Conservation (phyloP, 2,113 vertebrate genomes). For the Nothobranchius kuhntae region DNA sequence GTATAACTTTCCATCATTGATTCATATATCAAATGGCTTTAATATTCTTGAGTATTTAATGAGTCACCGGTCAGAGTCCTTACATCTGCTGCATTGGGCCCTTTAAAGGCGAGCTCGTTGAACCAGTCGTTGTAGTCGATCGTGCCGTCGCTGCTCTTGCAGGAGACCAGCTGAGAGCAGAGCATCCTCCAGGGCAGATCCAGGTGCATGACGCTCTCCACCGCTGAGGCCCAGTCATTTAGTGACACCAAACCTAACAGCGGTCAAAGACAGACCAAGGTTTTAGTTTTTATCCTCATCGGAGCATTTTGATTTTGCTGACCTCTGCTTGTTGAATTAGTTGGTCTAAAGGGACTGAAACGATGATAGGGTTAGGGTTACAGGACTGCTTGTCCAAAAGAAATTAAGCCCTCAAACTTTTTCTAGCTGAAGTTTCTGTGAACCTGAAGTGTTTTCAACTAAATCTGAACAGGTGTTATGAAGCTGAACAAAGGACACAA, state of each 20-base stretch:
- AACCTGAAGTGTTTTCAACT: constrained; percentile 34
- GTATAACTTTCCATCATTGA: no score
- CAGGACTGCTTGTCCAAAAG: no score
- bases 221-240: constrained; percentile 83
- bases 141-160: constrained; percentile 47
- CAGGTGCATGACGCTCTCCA: constrained; percentile 85
- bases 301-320: no score
- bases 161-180: constrained; percentile 79
- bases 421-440: constrained; percentile 36
- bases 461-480: constrained; percentile 3
- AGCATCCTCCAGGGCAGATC: constrained; percentile 90
- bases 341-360: no score
- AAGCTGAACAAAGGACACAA: constrained; percentile 34
- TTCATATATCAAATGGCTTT: no score
- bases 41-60: no score
- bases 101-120: constrained; percentile 73
- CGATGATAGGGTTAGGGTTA: no score
- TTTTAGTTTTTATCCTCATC: neutral
- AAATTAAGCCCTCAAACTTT: neutral
- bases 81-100: constrained; percentile 70
- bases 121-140: constrained; percentile 78
- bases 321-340: neutral
- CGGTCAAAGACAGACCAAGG: neutral
- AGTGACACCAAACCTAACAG: constrained; percentile 68
- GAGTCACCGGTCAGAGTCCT: neutral